Conservation (phyloP, 2,888 invertebrate species). For the Caenorhabditis drosophilae region DNA sequence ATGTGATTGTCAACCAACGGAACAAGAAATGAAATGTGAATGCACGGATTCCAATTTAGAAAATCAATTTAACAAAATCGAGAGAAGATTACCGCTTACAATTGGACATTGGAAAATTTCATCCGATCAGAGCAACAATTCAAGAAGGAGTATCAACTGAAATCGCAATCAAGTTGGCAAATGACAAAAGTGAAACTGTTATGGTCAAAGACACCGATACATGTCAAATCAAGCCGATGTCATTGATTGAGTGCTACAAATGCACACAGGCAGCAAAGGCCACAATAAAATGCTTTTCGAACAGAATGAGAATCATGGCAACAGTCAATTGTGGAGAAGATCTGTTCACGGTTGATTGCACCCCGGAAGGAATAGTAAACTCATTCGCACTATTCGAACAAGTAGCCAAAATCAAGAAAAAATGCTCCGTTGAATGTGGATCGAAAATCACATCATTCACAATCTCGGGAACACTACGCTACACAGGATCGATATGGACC, state of each 20-base stretch:
- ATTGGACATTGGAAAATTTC: constrained; percentile 11
- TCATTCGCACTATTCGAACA: background rate
- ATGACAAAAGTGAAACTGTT: background rate
- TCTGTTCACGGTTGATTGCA: background rate
- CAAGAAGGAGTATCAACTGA: background rate
- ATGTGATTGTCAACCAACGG: constrained; percentile 6
- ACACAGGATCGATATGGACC: constrained; percentile 12
- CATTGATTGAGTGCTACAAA: constrained; percentile 5
- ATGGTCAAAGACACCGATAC: constrained; percentile 1
- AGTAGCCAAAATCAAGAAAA: background rate
- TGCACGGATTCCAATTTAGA: background rate
- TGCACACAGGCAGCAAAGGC: background rate
- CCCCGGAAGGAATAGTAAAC: background rate
- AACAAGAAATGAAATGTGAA: constrained; percentile 2
- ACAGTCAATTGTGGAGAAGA: background rate
- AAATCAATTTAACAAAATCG: background rate
- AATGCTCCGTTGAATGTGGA: constrained; percentile 4
- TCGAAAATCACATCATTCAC: background rate
- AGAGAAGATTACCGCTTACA: constrained; percentile 2
- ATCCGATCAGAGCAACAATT: constrained; percentile 1
- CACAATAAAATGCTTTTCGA: background rate
- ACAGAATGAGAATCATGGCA: background rate
- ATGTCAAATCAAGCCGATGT: background rate
- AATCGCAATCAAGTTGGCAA: background rate
- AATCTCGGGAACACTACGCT: constrained; percentile 1